A percentile compares a stretch with the other conserved stretches of the same genome.
Evolutionary conservation across 2,113 vertebrate genomes (phyloP).

Genomic region (Picathartes gymnocephalus): DNA sequence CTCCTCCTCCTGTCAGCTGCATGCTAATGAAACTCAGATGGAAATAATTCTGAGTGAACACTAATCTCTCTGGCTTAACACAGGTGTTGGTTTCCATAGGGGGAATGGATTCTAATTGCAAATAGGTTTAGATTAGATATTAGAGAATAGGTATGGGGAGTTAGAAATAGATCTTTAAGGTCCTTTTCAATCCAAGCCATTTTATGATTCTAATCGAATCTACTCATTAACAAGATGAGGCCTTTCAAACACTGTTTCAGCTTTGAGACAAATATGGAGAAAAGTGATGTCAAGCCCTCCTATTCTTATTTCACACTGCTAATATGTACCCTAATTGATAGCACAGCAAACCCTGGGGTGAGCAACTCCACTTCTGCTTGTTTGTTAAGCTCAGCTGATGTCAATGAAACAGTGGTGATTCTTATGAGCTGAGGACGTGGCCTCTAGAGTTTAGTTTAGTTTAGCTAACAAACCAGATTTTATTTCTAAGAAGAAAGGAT

Average conservation of each 20-base stretch:
- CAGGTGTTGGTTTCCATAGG: too few species aligned
- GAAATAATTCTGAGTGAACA: too few species aligned
- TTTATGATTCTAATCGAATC: not conserved
- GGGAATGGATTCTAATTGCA: not conserved
- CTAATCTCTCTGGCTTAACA: too few species aligned
- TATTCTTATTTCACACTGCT: not conserved
- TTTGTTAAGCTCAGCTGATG: not conserved
- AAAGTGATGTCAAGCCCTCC: not conserved
- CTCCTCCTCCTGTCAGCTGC: too few species aligned
- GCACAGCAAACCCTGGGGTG: not conserved
- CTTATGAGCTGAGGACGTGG: rapidly evolving
- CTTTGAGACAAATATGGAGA: not conserved
- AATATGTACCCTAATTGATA: not conserved
- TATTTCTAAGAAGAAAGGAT: not conserved
- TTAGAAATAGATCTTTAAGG: not conserved
- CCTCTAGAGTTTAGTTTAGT: not conserved
- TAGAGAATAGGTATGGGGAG: rapidly evolving
- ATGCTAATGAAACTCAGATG: too few species aligned
- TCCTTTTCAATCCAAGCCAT: not conserved
- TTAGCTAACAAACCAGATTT: not conserved
- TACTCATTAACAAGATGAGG: not conserved
- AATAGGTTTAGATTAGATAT: not conserved
- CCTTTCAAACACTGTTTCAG: not conserved
- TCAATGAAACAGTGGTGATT: not conserved
- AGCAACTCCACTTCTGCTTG: not conserved